Base-by-base conservation (phyloP, 1,140 invertebrate genomes). In the Ephestia elutella region DNA sequence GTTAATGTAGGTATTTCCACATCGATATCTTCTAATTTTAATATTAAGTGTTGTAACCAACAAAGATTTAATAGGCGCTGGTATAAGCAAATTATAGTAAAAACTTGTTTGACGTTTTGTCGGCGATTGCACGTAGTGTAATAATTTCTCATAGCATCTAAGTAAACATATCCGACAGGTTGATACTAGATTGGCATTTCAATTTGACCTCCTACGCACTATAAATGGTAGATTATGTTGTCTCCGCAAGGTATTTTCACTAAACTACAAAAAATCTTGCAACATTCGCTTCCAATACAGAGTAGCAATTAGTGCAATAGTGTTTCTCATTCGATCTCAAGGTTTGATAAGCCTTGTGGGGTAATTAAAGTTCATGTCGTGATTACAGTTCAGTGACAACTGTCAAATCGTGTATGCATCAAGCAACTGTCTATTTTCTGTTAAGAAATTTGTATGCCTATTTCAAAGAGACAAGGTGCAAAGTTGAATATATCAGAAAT, bases 401-500 rank as follows among this genome's bases (percentile, higher is more conserved):
- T 53, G 50, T 48, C 44, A 30, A 57, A 28, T 57, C 53, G 60
- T 20, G 13, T 59, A 28, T 18, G n/a, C 30, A 28, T 53, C 50
- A 53, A 25, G 21, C n/a, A 25, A 8, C 49, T 50, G 21, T 53
- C 19, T 13, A 53, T 50, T 50, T 25, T 13, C 19, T 25, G 21
- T 25, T 20, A 15, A 11, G 51, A 32, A 7, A 32, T 55, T 48
- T 54, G 56, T 15, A 32, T 60, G 1, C 10, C 15, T 44, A 2
- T n/a, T 1, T 15, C 13, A 44, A 44, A 44, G 38, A 25, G 10
- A 44, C 64, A 72, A 65, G 48, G 55, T 50, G 59, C 18, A 67
- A 60, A 61, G 51, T 65, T 35, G 49, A 59, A 48, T 32, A 51
- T 44, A 49, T 67, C 49, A 35, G 59, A 59, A 54, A 21, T 32